phyloP scores from a whole-genome alignment of 2,888 invertebrate species.

The Dioctria rufipes region DNA sequence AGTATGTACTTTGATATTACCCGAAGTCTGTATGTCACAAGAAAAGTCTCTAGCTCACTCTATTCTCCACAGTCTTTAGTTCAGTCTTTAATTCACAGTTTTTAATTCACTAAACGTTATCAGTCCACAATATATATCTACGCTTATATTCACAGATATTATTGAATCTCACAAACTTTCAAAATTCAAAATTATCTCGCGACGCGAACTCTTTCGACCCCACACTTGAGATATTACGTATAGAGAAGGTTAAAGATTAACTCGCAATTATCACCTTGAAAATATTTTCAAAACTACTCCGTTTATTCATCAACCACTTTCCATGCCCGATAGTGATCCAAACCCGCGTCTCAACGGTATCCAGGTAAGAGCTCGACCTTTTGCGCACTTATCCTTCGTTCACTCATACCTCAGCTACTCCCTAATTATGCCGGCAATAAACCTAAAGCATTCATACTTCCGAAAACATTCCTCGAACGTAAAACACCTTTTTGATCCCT shows the following conservation, averaged over 20 bases:
- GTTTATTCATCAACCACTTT: not conserved
- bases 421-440: not conserved
- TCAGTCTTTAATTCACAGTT: not conserved
- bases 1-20: not conserved
- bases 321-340: not conserved
- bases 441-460: not conserved
- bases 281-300: not conserved
- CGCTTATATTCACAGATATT: not conserved
- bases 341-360: not conserved
- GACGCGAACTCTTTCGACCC: not conserved
- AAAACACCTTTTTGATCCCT: not conserved
- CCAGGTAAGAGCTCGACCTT: too few species aligned
- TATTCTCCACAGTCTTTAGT: not conserved
- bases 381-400: not conserved
- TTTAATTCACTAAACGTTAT: not conserved
- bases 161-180: not conserved
- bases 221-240: not conserved
- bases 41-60: not conserved
- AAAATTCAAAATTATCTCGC: not conserved
- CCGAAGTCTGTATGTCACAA: not conserved
- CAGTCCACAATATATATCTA: not conserved
- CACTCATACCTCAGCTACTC: not conserved
- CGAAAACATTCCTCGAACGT: not conserved
- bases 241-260: not conserved
- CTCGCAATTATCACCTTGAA: not conserved